These are phyloP conservation scores for Drosophila kohkoa DNA, from an alignment of 1,140 invertebrate species.

Conservation along the genomic window DNA sequence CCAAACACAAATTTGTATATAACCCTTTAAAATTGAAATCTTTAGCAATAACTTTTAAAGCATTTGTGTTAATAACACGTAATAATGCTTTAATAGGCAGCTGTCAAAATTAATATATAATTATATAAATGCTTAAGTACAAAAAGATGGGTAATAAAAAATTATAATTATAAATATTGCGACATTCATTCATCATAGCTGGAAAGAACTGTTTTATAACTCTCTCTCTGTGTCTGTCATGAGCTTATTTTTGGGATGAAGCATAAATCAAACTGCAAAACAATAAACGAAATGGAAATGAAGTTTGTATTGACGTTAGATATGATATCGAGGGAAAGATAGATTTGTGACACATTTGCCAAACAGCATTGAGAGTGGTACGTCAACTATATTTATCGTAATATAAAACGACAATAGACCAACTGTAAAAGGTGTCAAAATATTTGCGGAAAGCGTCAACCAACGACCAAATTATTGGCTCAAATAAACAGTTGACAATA, in stretches of 20 bases:
- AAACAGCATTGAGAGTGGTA: slow-evolving; percentile 3
- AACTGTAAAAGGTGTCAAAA: slow-evolving; percentile 59
- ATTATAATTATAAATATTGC: background rate
- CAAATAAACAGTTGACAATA: slow-evolving; percentile 47
- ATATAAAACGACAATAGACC: slow-evolving; percentile 12
- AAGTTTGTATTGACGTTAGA: background rate
- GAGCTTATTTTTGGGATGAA: slow-evolving; percentile 1
- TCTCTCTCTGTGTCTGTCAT: background rate
- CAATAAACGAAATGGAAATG: slow-evolving; percentile 32
- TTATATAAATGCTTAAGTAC: too few relatives aligned
- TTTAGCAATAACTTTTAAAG: background rate
- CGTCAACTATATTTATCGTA: slow-evolving; percentile 15
- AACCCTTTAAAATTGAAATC: background rate
- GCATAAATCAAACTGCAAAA: slow-evolving; percentile 15
- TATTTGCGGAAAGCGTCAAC: slow-evolving; percentile 40
- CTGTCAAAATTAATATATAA: too few relatives aligned
- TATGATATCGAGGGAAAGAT: slow-evolving; percentile 12
- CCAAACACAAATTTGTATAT: background rate
- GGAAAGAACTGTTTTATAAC: background rate
- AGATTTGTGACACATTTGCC: slow-evolving; percentile 17
- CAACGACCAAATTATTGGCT: slow-evolving; percentile 29
- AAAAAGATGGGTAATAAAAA: too few relatives aligned
- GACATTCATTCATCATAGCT: background rate
- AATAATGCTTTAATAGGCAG: too few relatives aligned
- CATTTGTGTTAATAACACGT: background rate